A percentile compares a stretch with the other conserved stretches of the same genome.
Evolutionary conservation across 2,113 vertebrate genomes (phyloP).

Genomic region (Scopus umbretta): DNA sequence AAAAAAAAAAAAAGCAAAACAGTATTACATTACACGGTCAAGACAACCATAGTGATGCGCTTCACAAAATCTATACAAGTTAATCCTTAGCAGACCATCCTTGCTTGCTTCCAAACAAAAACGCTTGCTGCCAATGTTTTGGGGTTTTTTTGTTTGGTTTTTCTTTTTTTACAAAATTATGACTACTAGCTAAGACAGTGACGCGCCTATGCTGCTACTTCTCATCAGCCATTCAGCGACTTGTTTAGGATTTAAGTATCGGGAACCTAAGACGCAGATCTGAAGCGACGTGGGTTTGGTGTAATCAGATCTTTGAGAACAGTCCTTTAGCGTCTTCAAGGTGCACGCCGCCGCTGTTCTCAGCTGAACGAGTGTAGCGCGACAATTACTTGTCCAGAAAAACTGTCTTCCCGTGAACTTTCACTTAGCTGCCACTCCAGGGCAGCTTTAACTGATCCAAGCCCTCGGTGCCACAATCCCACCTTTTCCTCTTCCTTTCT

Average conservation of each 20-base stretch:
- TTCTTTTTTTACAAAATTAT: not conserved
- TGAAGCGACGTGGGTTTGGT: not conserved
- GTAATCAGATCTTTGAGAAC: not conserved
- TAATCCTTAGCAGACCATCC: not conserved
- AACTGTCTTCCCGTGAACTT: fast-evolving
- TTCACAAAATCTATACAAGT: not conserved
- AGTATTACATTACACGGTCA: not conserved
- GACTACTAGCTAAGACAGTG: not conserved
- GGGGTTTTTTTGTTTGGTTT: not conserved
- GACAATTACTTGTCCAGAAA: not conserved
- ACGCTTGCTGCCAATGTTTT: not conserved
- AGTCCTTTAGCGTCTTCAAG: not conserved
- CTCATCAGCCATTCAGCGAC: not conserved
- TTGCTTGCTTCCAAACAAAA: not conserved
- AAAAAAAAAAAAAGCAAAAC: not conserved
- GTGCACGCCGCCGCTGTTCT: not conserved
- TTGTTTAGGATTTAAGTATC: not conserved
- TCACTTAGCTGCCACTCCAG: fast-evolving
- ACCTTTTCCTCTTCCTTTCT: not conserved
- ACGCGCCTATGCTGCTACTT: not conserved
- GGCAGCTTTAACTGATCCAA: not conserved
- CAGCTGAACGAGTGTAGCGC: not conserved
- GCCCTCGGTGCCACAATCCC: not conserved
- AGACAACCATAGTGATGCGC: not conserved
- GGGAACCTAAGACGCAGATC: not conserved